Conservation (phyloP, 2,797 vertebrate genomes). For the Peromyscus aztecus region DNA sequence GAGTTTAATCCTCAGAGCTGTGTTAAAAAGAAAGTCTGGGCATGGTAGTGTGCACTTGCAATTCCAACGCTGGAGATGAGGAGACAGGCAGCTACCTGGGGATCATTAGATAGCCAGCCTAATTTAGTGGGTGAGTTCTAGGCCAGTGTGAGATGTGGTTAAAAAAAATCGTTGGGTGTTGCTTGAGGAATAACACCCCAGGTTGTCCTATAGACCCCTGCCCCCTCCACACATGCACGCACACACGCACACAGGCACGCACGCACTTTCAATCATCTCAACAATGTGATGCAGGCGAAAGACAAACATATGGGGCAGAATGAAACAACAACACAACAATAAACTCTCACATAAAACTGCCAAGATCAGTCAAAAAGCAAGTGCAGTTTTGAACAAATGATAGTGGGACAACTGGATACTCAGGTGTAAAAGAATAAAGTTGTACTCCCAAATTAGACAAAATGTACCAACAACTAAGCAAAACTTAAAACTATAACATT, state of each 20-base stretch:
- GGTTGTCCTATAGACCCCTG: not conserved
- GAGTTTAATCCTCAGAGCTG: too few species aligned
- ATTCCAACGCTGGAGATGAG: not conserved
- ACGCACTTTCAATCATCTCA: not conserved
- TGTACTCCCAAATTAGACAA: not conserved
- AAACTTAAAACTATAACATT: not conserved
- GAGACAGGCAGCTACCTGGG: not conserved
- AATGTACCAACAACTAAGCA: not conserved
- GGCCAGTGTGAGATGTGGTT: not conserved
- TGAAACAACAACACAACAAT: not conserved
- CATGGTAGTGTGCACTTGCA: not conserved
- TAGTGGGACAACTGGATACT: not conserved
- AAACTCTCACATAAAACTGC: not conserved
- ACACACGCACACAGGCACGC: not conserved
- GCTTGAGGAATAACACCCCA: not conserved
- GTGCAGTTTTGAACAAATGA: not conserved
- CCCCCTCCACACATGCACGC: accelerated
- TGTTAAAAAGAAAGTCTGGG: not conserved
- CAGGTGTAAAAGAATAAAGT: not conserved
- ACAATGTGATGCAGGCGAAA: not conserved
- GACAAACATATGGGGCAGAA: not conserved
- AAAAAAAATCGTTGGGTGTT: not conserved
- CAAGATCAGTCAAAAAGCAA: not conserved
- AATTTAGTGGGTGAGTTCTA: not conserved
- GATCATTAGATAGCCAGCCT: not conserved